Evolutionary conservation across 2,113 vertebrate species (phyloP).

Genomic region (Catharus fuscescens): DNA sequence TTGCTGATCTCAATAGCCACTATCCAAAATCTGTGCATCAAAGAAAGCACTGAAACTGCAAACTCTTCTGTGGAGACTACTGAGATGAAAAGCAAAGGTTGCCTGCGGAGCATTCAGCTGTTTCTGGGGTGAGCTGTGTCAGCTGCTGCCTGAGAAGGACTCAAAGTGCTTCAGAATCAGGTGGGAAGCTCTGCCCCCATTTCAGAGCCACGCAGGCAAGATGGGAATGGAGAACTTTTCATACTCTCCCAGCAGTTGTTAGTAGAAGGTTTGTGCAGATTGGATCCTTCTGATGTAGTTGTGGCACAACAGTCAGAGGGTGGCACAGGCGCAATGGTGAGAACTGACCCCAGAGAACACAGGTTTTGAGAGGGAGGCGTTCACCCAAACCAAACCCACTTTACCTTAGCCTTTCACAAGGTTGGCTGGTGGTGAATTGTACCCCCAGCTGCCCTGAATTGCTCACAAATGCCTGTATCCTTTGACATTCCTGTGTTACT

Average conservation of each 20-base stretch:
- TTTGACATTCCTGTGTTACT: neutral
- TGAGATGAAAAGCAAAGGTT: neutral
- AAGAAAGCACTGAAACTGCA: neutral
- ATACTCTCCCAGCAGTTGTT: neutral
- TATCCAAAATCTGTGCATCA: neutral
- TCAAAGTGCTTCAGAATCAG: neutral
- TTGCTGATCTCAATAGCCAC: neutral
- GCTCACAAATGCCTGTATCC: neutral
- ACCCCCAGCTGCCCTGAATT: rapidly evolving
- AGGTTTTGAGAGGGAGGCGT: neutral
- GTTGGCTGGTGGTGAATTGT: neutral
- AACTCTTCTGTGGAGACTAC: neutral
- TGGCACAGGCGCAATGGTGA: neutral
- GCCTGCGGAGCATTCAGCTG: neutral
- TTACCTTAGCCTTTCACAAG: neutral
- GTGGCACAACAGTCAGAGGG: neutral
- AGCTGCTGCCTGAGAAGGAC: neutral
- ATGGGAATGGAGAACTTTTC: neutral
- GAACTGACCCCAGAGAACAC: neutral
- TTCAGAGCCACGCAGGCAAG: neutral
- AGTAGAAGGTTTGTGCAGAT: neutral
- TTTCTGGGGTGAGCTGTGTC: neutral
- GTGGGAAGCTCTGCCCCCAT: neutral
- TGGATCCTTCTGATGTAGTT: neutral
- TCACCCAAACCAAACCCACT: neutral